Conservation (phyloP, 2,113 vertebrate genomes). For the Pleuronectes platessa region DNA sequence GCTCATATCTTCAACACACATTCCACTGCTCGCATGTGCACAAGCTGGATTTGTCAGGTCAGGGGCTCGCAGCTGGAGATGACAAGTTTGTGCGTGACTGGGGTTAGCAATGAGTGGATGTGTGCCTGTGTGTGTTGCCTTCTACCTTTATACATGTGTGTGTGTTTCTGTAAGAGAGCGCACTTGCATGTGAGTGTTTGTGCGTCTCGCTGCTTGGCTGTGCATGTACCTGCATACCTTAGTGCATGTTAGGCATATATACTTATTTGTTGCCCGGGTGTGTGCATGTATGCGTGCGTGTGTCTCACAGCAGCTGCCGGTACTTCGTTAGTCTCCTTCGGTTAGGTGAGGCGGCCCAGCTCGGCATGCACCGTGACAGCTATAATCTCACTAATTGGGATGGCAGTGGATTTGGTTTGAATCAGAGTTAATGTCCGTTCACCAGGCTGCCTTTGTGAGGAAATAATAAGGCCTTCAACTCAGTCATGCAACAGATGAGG, state of each 20-base stretch:
- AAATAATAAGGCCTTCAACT: conserved; percentile 75
- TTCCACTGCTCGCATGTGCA: conserved; percentile 35
- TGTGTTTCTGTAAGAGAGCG: too few species aligned
- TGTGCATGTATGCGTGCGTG: conserved; percentile 11
- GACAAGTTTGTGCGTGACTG: conserved; percentile 1
- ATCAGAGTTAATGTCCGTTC: conserved; percentile 68
- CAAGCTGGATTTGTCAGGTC: conserved; percentile 54
- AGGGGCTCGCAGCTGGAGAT: conserved; percentile 10
- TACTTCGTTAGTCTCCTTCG: conserved; percentile 64
- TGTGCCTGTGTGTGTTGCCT: neutral
- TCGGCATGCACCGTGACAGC: conserved; percentile 57
- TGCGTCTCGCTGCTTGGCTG: neutral
- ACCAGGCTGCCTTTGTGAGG: conserved; percentile 59
- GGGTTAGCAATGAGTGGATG: neutral
- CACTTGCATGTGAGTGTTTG: neutral
- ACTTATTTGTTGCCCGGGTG: conserved; percentile 1
- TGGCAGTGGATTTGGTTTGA: conserved; percentile 70
- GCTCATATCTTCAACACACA: conserved; percentile 52
- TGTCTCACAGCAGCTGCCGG: conserved; percentile 39
- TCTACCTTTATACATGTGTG: neutral
- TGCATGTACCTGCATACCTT: conserved; percentile 1
- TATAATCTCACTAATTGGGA: conserved; percentile 77
- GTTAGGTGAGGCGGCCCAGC: conserved; percentile 59
- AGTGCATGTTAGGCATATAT: neutral
- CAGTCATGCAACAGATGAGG: conserved; percentile 62